Evolutionary conservation across 2,113 vertebrate species (phyloP).

Genomic region (Lagopus muta): DNA sequence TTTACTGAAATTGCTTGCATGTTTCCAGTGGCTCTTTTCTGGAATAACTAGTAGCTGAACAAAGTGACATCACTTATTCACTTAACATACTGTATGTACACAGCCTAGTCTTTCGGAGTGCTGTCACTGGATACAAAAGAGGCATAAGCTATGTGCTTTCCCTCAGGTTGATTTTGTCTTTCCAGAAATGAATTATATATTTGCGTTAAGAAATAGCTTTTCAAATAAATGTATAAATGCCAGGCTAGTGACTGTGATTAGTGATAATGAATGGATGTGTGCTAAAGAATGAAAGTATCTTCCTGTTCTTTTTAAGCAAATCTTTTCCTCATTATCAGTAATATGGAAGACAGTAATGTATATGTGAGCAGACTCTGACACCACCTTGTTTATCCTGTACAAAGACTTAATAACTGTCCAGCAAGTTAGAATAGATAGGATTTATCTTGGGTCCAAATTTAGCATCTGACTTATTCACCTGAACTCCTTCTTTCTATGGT

Average conservation of each 20-base stretch:
- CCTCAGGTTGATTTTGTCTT: constrained; percentile 12
- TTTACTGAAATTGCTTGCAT: background rate
- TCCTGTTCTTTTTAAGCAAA: background rate
- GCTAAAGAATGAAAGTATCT: background rate
- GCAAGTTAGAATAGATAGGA: background rate
- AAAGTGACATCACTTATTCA: background rate
- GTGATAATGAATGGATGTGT: background rate
- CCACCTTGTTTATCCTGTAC: background rate
- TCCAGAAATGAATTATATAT: background rate
- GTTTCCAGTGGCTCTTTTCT: background rate
- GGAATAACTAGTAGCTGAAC: background rate
- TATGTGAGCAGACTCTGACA: background rate
- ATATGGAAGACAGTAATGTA: background rate
- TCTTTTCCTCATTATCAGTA: background rate
- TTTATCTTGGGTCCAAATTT: background rate
- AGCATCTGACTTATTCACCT: background rate
- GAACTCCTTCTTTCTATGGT: background rate
- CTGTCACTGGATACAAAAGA: background rate
- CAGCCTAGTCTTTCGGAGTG: background rate
- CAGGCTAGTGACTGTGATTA: background rate
- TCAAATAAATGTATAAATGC: background rate
- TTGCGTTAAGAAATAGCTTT: background rate
- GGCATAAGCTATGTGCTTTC: background rate
- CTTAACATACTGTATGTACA: background rate
- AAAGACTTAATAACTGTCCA: background rate